Percentiles rank a stretch among this genome's conserved stretches.
phyloP scores from a whole-genome alignment of 2,888 invertebrate genomes.

The Boloria euphrosyne region DNA sequence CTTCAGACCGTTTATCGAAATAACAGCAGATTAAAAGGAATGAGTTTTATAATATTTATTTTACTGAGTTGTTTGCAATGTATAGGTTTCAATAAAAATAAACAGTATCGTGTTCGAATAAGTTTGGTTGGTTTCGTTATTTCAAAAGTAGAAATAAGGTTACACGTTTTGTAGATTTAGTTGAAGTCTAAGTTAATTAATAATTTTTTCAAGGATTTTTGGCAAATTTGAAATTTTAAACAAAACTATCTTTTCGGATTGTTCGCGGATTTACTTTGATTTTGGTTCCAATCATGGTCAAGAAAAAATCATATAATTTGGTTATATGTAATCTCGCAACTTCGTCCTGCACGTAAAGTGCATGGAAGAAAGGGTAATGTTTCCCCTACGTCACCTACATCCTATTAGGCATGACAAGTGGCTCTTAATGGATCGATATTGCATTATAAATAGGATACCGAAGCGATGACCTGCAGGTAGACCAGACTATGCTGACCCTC shows the following conservation, averaged over 20 bases:
- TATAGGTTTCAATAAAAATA: slow-evolving; percentile 6
- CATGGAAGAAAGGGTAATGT: slow-evolving; percentile 20
- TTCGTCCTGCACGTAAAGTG: not conserved
- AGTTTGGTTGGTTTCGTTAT: too few relatives aligned
- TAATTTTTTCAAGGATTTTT: too few relatives aligned
- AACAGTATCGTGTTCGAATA: too few relatives aligned
- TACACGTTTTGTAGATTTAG: too few relatives aligned
- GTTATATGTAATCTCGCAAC: not conserved
- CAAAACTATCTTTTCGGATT: too few relatives aligned
- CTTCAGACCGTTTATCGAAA: slow-evolving; percentile 1
- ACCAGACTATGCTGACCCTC: slow-evolving; percentile 12
- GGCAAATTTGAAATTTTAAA: too few relatives aligned
- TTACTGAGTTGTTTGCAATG: slow-evolving; percentile 1
- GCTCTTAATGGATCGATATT: slow-evolving; percentile 48
- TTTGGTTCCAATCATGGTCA: too few relatives aligned
- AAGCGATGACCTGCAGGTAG: slow-evolving; percentile 47
- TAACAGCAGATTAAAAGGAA: slow-evolving; percentile 13
- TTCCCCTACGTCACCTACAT: slow-evolving; percentile 12
- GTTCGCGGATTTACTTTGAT: too few relatives aligned
- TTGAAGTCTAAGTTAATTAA: too few relatives aligned
- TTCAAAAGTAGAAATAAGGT: too few relatives aligned
- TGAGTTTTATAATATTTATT: slow-evolving; percentile 7
- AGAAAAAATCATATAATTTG: too few relatives aligned
- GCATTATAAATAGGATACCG: slow-evolving; percentile 59
- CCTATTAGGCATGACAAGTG: slow-evolving; percentile 38